A percentile compares a stretch with the other conserved stretches of the same genome.
phyloP scores from a whole-genome alignment of 2,797 vertebrate genomes.

The Anas bernieri region DNA sequence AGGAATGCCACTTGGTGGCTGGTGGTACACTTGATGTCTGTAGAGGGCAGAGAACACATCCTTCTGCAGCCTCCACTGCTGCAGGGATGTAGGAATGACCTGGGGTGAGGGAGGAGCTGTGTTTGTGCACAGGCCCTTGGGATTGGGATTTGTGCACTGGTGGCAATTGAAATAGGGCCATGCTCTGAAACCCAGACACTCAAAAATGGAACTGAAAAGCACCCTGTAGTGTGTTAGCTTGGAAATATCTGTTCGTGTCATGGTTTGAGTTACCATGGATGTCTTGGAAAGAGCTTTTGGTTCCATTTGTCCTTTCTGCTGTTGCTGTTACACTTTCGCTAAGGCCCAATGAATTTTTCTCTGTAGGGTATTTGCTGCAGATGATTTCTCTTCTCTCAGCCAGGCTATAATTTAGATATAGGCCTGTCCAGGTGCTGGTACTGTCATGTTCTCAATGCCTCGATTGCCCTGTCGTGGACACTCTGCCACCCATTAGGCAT shows the following conservation, averaged over 20 bases:
- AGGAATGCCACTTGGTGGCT: too few species aligned
- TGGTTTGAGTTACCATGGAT: accelerated
- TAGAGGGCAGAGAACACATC: accelerated
- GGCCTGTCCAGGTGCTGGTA: neutral
- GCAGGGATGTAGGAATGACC: accelerated
- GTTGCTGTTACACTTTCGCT: neutral
- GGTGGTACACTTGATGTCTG: accelerated
- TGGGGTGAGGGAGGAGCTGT: accelerated
- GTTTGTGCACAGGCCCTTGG: too few species aligned
- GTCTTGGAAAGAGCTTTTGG: neutral
- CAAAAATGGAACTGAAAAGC: neutral
- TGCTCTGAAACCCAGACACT: neutral
- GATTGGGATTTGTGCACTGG: too few species aligned
- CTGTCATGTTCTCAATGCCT: neutral
- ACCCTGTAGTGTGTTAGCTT: neutral
- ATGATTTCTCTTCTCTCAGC: neutral
- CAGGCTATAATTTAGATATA: neutral
- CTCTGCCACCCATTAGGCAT: too few species aligned
- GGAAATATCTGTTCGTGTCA: too few species aligned
- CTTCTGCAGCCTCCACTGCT: accelerated
- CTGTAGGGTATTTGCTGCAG: neutral
- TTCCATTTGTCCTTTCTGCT: neutral
- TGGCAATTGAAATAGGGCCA: accelerated
- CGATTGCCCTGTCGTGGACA: neutral
- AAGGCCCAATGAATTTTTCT: neutral